These are phyloP conservation scores for Diuraphis noxia DNA, from an alignment of 1,140 invertebrate species.

Conservation along the genomic window DNA sequence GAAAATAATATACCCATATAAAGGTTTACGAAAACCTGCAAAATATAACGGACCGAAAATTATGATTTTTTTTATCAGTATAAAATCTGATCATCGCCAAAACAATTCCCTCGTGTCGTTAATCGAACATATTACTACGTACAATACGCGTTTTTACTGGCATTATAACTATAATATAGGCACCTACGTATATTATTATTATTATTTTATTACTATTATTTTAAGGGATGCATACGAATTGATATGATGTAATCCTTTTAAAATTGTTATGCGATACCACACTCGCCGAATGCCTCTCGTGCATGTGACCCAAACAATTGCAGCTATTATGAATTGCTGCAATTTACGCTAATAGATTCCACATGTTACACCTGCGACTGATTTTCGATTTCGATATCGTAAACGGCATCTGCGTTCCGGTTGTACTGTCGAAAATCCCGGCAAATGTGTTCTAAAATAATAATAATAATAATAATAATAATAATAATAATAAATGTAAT, in stretches of 20 bases:
- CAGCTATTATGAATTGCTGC: not conserved
- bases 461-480: not conserved
- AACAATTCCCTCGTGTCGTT: not conserved
- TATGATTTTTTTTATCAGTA: not conserved
- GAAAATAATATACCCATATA: not conserved
- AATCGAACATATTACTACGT: not conserved
- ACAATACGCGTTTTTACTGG: not conserved
- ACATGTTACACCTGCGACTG: constrained; percentile 1
- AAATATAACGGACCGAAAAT: not conserved
- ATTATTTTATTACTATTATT: too few relatives aligned
- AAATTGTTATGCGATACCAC: not conserved
- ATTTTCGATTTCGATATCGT: not conserved
- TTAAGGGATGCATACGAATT: constrained; percentile 4
- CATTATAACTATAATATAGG: not conserved
- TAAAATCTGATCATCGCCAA: not conserved
- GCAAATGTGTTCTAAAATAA: not conserved
- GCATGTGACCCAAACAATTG: not conserved
- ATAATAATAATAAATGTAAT: too few relatives aligned
- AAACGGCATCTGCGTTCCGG: not conserved
- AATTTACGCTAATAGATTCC: not conserved
- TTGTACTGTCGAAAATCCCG: not conserved
- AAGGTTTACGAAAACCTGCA: not conserved
- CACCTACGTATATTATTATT: too few relatives aligned
- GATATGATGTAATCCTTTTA: not conserved
- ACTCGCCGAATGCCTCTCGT: not conserved